Percentiles rank a stretch among this genome's conserved stretches.
Conservation (phyloP, 1,140 invertebrate species). For the Musca domestica region DNA sequence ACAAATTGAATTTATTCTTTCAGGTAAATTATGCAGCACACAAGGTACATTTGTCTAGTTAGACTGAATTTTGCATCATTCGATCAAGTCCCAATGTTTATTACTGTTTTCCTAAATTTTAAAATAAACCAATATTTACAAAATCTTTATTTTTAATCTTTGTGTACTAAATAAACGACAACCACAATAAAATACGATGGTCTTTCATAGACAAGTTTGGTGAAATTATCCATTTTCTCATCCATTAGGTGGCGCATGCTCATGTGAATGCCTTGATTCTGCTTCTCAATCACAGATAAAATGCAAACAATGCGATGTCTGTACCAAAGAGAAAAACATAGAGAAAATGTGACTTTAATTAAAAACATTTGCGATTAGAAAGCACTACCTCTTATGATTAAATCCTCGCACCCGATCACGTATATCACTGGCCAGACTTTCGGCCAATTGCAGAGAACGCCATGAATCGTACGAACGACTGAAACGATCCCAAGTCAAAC, state of each 20-base stretch:
- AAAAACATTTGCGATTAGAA: constrained; percentile 3
- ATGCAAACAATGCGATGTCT: constrained; percentile 50
- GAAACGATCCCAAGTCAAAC: constrained; percentile 50
- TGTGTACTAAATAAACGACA: constrained; percentile 45
- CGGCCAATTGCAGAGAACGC: constrained; percentile 45
- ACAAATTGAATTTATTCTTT: too few relatives aligned
- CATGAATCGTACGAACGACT: constrained; percentile 51
- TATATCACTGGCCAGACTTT: constrained; percentile 46
- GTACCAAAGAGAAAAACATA: background rate
- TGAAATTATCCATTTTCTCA: constrained; percentile 48
- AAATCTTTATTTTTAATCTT: too few relatives aligned
- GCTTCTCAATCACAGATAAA: constrained; percentile 48
- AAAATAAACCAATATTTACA: too few relatives aligned
- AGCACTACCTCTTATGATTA: constrained; percentile 43
- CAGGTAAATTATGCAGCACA: too few relatives aligned
- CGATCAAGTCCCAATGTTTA: too few relatives aligned
- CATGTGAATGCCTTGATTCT: constrained; percentile 47
- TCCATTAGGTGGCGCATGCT: constrained; percentile 50
- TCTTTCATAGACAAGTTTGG: constrained; percentile 46
- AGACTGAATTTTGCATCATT: too few relatives aligned
- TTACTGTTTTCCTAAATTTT: too few relatives aligned
- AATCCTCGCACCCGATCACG: constrained; percentile 48
- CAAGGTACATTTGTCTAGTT: too few relatives aligned
- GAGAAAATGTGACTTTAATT: background rate
- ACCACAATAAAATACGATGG: constrained; percentile 51